Conservation (phyloP, 2,888 invertebrate genomes). For the Coelopa pilipes region DNA sequence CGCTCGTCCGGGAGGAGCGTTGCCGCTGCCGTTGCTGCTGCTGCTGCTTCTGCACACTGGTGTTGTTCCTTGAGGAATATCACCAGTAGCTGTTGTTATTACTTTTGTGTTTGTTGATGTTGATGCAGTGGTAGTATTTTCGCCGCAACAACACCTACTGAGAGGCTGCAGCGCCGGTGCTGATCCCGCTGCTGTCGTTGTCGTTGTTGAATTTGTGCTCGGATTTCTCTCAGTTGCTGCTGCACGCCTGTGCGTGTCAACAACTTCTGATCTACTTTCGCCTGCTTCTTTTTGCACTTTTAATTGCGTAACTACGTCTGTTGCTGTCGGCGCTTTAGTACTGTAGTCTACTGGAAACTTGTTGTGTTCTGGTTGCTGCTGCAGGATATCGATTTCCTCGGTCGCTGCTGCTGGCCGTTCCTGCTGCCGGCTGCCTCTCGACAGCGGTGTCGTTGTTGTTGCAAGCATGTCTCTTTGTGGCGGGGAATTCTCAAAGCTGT, state of each 20-base stretch:
- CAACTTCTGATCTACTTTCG: background rate
- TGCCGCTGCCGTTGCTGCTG: constrained; percentile 1
- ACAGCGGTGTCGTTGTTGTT: constrained; percentile 8
- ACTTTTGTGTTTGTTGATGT: background rate
- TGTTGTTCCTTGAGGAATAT: constrained; percentile 25
- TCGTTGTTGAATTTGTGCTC: background rate
- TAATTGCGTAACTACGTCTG: constrained; percentile 24
- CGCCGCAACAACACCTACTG: too few species aligned
- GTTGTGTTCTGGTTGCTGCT: constrained; percentile 15
- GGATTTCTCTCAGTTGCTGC: too few species aligned
- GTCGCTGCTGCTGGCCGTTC: background rate
- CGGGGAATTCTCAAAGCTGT: constrained; percentile 15
- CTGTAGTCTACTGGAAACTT: constrained; percentile 34
- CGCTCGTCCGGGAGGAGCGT: background rate
- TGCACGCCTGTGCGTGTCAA: background rate
- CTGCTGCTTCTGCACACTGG: background rate
- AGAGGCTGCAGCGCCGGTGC: background rate
- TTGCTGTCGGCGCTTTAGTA: constrained; percentile 23
- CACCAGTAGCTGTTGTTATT: constrained; percentile 5
- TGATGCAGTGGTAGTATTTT: background rate
- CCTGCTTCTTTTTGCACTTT: constrained; percentile 7
- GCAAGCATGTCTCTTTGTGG: constrained; percentile 14
- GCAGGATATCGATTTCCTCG: constrained; percentile 13
- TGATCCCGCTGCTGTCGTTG: background rate
- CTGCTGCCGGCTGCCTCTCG: background rate